Base-by-base conservation (phyloP, 1,140 invertebrate species). In the Diorhabda sublineata region DNA sequence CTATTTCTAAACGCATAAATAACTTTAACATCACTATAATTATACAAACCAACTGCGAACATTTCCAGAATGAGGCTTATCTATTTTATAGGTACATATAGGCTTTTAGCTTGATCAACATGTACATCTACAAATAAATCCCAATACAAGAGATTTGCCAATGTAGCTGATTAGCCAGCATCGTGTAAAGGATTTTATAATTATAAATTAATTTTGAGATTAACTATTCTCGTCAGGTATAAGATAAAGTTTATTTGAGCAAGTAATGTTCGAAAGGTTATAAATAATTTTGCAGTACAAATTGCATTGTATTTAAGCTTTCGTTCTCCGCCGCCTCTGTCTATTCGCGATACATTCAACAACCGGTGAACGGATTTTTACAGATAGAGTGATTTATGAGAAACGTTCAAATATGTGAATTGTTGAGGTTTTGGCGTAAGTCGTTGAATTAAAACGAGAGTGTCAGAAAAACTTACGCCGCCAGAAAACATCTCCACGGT, bases 141-240 rank as follows among this genome's bases (percentile, higher is more conserved):
- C n/a, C 47, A 52, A 52, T 52, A 52, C 47, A 52, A 52, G 47
- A n/a, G 47, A 52, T 52, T 52, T 52, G 47, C 47, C 47, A 52
- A 52, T 52, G 47, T 52, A 52, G n/a, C 47, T 52, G 47, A 52
- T 52, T 52, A 52, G 6, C 6, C 6, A 52, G n/a, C 6, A 52
- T 52, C 47, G 47, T 52, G 47, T 52, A 52, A 8, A 52, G 47
- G 47, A 6, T n/a, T 6, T 52, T n/a, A n/a, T 52, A 52, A 4
- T 52, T 6, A 52, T 52, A 52, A 52, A 52, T 52, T 52, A 52
- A 52, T 52, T 52, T 52, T 8, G 6, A 8, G 47, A 52, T 52
- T 52, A 52, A n/a, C 47, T 26, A 26, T 26, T 1, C 26, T 26
- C 26, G n/a, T 52, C 47, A 4, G 6, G 47, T 8, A 52, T n/a